A percentile compares a stretch with the other conserved stretches of the same genome.
Conservation (phyloP, 64 coral and sea anemone species). For the Pocillopora verrucosa region DNA sequence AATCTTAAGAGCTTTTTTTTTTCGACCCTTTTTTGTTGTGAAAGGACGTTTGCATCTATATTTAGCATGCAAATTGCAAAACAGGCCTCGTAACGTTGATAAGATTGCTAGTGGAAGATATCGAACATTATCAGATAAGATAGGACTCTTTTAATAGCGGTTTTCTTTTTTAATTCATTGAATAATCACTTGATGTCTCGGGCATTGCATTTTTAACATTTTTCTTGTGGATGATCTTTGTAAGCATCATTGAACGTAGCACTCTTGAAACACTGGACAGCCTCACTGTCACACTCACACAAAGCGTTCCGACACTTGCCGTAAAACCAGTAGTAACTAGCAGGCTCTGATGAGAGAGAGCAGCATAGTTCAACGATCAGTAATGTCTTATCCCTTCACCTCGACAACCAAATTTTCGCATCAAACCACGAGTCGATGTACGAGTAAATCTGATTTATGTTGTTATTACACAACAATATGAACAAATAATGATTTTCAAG, state of each 20-base stretch:
- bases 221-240: slow-evolving; percentile 5
- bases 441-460: too few species aligned
- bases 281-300: slow-evolving; percentile 54
- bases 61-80: too few species aligned
- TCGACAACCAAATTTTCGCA: background rate
- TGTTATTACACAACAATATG: too few species aligned
- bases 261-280: slow-evolving; percentile 42
- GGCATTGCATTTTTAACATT: background rate
- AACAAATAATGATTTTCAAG: too few species aligned
- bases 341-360: background rate
- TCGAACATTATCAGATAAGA: too few species aligned
- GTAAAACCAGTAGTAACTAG: slow-evolving; percentile 58
- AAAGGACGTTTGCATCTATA: too few species aligned
- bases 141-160: background rate
- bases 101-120: too few species aligned
- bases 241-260: slow-evolving; percentile 34
- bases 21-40: too few species aligned
- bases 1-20: too few species aligned
- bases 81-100: too few species aligned
- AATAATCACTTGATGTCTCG: background rate
- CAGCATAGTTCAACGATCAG: background rate
- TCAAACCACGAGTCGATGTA: too few species aligned
- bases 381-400: background rate
- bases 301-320: slow-evolving; percentile 52
- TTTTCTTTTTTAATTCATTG: background rate